Percentiles rank a stretch among this genome's conserved stretches.
These are phyloP conservation scores for Procambarus virginalis DNA, from an alignment of 1,140 invertebrate species.

Conservation along the genomic window DNA sequence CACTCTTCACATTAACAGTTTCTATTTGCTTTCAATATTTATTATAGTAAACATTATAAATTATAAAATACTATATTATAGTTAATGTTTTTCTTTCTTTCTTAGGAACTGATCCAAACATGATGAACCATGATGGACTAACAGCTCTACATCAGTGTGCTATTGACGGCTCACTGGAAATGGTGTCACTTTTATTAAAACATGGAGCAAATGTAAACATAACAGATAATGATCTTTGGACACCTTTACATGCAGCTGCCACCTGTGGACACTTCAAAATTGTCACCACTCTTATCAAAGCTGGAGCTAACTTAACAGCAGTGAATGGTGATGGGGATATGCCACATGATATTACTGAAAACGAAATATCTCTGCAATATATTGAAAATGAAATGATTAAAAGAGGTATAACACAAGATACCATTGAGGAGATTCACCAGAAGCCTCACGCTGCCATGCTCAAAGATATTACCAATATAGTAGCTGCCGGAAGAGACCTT, in stretches of 20 bases:
- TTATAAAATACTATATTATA: background rate
- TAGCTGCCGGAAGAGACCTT: constrained; percentile 35
- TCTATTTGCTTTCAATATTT: too few relatives aligned
- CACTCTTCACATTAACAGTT: too few relatives aligned
- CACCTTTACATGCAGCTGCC: constrained; percentile 76
- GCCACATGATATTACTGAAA: constrained; percentile 97
- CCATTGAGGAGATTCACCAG: constrained; percentile 35
- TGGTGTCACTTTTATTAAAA: constrained; percentile 76
- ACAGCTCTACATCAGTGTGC: constrained; percentile 77
- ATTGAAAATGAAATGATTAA: constrained; percentile 65
- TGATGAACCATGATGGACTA: constrained; percentile 76
- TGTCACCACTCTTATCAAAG: constrained; percentile 57
- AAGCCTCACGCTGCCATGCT: constrained; percentile 32
- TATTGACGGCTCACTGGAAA: constrained; percentile 76
- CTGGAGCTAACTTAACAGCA: constrained; percentile 63
- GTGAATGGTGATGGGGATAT: constrained; percentile 94
- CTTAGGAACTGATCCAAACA: constrained; percentile 72
- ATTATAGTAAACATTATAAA: too few relatives aligned
- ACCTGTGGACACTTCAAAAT: constrained; percentile 76
- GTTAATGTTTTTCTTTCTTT: background rate
- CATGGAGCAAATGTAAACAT: constrained; percentile 76
- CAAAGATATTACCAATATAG: constrained; percentile 40
- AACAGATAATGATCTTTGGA: constrained; percentile 77
- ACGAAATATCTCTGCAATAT: constrained; percentile 82
- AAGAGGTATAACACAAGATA: constrained; percentile 48